Evolutionary conservation across 2,888 invertebrate genomes (phyloP).

Genomic region (Temnothorax ravouxi): DNA sequence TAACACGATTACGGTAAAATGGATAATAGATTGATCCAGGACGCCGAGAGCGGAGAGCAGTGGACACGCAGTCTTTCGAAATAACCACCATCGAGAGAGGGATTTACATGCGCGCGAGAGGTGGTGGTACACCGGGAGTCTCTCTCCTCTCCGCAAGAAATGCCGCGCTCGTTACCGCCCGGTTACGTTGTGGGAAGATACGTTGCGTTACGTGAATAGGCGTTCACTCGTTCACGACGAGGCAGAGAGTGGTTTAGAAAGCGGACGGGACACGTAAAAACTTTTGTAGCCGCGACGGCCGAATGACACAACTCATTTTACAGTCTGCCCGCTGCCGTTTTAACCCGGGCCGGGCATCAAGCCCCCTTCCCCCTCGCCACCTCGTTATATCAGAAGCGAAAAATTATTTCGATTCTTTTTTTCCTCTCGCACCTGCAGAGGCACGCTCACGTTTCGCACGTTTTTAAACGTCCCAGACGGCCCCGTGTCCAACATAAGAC

Average conservation of each 20-base stretch:
- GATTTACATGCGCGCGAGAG: conserved; percentile 44
- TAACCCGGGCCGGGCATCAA: conserved; percentile 25
- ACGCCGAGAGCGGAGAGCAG: background rate
- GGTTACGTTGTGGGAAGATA: conserved; percentile 72
- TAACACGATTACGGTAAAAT: conserved; percentile 50
- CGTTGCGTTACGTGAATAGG: conserved; percentile 72
- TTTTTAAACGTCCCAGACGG: background rate
- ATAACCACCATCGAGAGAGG: conserved; percentile 16
- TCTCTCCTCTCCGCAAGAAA: conserved; percentile 52
- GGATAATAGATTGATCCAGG: conserved; percentile 46
- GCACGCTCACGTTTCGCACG: background rate
- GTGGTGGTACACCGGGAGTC: conserved; percentile 18
- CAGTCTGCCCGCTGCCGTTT: conserved; percentile 29
- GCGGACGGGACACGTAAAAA: conserved; percentile 70
- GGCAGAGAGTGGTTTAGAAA: conserved; percentile 83
- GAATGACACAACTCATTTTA: conserved; percentile 66
- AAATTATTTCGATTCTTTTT: background rate
- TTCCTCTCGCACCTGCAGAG: too few relatives aligned
- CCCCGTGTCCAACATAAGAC: too few relatives aligned
- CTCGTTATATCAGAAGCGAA: background rate
- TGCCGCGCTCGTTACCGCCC: conserved; percentile 53
- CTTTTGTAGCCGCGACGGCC: conserved; percentile 62
- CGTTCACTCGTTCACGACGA: conserved; percentile 71
- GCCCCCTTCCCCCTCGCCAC: background rate
- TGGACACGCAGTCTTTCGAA: conserved; percentile 48